These are phyloP conservation scores for Drosophila tropicalis DNA, from an alignment of 1,140 invertebrate species.

Conservation along the genomic window DNA sequence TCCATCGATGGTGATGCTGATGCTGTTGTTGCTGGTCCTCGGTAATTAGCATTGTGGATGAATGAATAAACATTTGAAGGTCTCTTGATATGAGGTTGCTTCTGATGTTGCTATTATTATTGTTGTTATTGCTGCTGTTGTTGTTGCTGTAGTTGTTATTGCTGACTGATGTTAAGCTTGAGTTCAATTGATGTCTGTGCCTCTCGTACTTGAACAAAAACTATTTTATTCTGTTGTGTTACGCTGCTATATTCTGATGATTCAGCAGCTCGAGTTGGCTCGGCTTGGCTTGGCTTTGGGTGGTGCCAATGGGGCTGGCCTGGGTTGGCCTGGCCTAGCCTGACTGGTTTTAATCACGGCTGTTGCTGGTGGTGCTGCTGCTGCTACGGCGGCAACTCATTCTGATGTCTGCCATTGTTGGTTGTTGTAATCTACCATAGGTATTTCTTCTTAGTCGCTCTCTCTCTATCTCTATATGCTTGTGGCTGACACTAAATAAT, in stretches of 20 bases:
- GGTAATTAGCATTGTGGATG: slow-evolving; percentile 33
- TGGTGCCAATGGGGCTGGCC: slow-evolving; percentile 68
- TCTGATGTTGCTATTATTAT: slow-evolving; percentile 5
- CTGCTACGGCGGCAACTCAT: slow-evolving; percentile 67
- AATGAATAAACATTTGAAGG: slow-evolving; percentile 54
- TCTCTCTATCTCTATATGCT: slow-evolving; percentile 2
- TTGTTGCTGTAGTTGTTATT: slow-evolving; percentile 33
- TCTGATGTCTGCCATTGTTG: slow-evolving; percentile 71
- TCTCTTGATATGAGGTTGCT: slow-evolving; percentile 40
- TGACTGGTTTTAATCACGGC: slow-evolving; percentile 80
- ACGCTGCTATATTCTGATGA: slow-evolving; percentile 37
- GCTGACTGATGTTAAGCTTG: slow-evolving; percentile 24
- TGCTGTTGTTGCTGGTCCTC: slow-evolving; percentile 11
- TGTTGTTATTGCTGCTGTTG: slow-evolving; percentile 28
- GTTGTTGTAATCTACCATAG: slow-evolving; percentile 33
- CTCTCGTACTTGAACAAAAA: slow-evolving; percentile 41
- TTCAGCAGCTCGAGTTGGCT: slow-evolving; percentile 38
- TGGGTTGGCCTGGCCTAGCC: slow-evolving; percentile 38
- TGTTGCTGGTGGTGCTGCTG: slow-evolving; percentile 54
- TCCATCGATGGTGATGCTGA: slow-evolving; percentile 25
- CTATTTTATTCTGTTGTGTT: slow-evolving; percentile 32
- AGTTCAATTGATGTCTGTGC: slow-evolving; percentile 49
- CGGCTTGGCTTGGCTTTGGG: slow-evolving; percentile 29
- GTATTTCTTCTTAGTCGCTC: slow-evolving; percentile 42
- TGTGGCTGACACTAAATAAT: slow-evolving; percentile 54